A percentile compares a stretch with the other conserved stretches of the same genome.
phyloP scores from a whole-genome alignment of 2,888 invertebrate genomes.

The Caenorhabditis becei region DNA sequence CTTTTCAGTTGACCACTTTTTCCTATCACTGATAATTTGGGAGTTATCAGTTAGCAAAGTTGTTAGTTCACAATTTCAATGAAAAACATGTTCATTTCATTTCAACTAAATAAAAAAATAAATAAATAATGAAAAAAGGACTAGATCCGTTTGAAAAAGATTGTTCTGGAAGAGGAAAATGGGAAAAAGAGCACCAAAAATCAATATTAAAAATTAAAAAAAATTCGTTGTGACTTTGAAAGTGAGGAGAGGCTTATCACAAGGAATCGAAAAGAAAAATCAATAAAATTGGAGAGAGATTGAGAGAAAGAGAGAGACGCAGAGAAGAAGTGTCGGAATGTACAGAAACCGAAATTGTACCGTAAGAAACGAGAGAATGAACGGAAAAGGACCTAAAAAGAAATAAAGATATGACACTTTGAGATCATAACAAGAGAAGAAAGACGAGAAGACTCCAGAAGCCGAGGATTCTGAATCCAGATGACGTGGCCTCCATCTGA shows the following conservation, averaged over 20 bases:
- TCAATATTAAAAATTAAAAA: neutral
- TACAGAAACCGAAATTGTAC: slow-evolving; percentile 61
- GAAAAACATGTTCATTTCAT: slow-evolving; percentile 9
- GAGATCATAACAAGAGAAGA: neutral
- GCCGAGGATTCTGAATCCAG: neutral
- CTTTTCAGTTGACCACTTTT: too few species aligned
- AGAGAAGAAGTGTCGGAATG: slow-evolving; percentile 43
- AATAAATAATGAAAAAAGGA: neutral
- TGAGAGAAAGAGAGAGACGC: neutral
- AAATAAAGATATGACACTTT: slow-evolving; percentile 1
- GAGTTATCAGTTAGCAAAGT: neutral
- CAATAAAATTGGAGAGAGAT: neutral
- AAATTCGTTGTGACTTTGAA: neutral
- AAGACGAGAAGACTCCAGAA: neutral
- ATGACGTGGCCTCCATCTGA: slow-evolving; percentile 52
- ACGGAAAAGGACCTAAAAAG: neutral
- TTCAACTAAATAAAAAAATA: neutral
- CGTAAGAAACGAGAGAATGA: slow-evolving; percentile 32
- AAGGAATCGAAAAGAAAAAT: neutral
- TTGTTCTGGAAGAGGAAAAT: neutral
- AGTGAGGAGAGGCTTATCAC: neutral
- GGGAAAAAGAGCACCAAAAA: slow-evolving; percentile 6
- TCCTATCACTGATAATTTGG: slow-evolving; percentile 3
- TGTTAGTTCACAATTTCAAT: too few species aligned
- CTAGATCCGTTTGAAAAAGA: slow-evolving; percentile 22